Conservation (phyloP, 2,888 invertebrate genomes). For the Hipparchia sbordonii region DNA sequence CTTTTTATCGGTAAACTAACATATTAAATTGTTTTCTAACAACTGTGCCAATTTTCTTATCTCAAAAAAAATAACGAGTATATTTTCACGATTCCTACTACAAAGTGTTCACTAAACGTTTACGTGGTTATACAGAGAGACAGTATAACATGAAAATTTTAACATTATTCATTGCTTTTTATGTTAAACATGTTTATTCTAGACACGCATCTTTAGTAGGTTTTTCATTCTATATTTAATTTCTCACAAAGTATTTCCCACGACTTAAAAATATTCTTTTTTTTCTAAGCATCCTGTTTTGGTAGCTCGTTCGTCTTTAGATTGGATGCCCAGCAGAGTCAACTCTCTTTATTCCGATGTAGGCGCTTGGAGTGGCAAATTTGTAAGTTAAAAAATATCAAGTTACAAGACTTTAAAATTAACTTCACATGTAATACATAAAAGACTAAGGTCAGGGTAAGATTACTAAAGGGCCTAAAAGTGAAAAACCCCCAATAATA, state of each 20-base stretch:
- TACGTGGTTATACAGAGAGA: neutral
- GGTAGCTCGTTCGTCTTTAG: conserved; percentile 71
- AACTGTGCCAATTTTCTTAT: neutral
- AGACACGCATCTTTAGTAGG: conserved; percentile 45
- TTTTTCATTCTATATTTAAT: neutral
- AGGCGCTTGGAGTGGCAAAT: conserved; percentile 79
- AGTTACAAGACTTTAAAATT: neutral
- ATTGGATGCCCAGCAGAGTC: conserved; percentile 78
- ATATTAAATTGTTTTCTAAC: conserved; percentile 3
- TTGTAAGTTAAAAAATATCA: conserved; percentile 54
- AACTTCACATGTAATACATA: neutral
- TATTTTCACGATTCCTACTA: neutral
- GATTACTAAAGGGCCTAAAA: too few relatives aligned
- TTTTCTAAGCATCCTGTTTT: conserved; percentile 69
- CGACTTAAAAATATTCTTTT: neutral
- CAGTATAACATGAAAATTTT: conserved; percentile 6
- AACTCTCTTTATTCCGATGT: conserved; percentile 78
- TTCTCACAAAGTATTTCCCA: neutral
- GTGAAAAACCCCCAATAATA: too few relatives aligned
- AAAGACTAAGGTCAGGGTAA: too few relatives aligned
- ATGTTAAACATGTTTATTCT: conserved; percentile 33
- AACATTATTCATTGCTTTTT: neutral
- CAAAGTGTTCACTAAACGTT: neutral
- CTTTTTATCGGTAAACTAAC: neutral
- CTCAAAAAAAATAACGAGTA: neutral